Percentiles rank a stretch among this genome's conserved stretches.
These are phyloP conservation scores for Caenorhabditis sp. DNA, from an alignment of 2,888 invertebrate genomes.

Conservation along the genomic window DNA sequence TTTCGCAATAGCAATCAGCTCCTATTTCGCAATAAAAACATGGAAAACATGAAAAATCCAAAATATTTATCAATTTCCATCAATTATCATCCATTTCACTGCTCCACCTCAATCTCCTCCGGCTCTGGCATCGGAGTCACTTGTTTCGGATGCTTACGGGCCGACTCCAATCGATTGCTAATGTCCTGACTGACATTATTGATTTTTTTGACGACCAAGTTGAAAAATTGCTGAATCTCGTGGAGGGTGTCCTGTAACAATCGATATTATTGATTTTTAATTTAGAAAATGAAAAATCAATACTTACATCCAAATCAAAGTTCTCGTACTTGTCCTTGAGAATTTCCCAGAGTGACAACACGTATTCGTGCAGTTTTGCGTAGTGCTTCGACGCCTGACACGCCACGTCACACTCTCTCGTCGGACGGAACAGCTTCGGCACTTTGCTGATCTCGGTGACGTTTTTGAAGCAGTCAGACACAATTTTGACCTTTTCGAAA, in stretches of 20 bases:
- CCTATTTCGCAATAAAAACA: no score
- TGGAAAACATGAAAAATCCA: no score
- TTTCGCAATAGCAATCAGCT: no score
- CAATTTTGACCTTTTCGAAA: slow-evolving; percentile 71
- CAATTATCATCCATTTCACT: no score
- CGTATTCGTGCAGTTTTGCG: slow-evolving; percentile 76
- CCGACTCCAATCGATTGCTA: slow-evolving; percentile 35
- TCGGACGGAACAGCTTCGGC: slow-evolving; percentile 70
- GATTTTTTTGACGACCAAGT: slow-evolving; percentile 62
- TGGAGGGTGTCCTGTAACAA: slow-evolving; percentile 59
- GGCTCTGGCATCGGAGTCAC: slow-evolving; percentile 53
- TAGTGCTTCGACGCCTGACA: slow-evolving; percentile 75
- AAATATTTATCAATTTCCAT: no score
- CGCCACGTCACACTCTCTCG: slow-evolving; percentile 74
- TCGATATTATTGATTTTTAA: no score
- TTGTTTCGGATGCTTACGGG: slow-evolving; percentile 54
- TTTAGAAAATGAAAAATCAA: background rate
- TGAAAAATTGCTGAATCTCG: slow-evolving; percentile 67
- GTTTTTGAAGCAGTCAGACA: slow-evolving; percentile 74
- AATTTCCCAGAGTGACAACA: slow-evolving; percentile 76
- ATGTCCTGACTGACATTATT: slow-evolving; percentile 63
- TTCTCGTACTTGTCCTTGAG: slow-evolving; percentile 72
- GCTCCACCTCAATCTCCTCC: no score
- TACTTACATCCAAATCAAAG: slow-evolving; percentile 68
- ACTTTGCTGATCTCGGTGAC: slow-evolving; percentile 68